Evolutionary conservation across 2,797 vertebrate genomes (phyloP), one percentile per base, ranked within the genome.

Genomic region (Silurus aristotelis): DNA sequence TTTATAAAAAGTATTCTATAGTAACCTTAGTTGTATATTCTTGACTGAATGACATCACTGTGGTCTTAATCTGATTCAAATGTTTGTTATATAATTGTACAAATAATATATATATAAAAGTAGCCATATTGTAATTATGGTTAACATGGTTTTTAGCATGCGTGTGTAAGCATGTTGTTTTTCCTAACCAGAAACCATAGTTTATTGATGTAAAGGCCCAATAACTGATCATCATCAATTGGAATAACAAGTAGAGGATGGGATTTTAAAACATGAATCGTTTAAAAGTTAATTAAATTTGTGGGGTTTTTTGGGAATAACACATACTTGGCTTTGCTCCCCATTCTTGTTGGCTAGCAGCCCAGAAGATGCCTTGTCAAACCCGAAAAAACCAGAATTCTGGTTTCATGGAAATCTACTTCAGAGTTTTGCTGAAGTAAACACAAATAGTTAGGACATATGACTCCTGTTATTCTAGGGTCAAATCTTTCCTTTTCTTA

Each of bases 281-380:
- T 81, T 76, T 58, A 15, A 27, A 85, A 60, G 25, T 60, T 83
- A 63, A 38, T 63, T 27, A 48, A 27, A 79, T 64, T 43, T 43
- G 27, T 56, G 38, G n/a, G 19, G 63, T 72, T 7, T 80, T 79
- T 75, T 82, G 61, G 52, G 27, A 83, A 80, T 75, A 87, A 83
- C 76, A 75, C 67, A 48, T 31, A 63, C 71, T 83, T 83, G 80
- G 81, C 73, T 31, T 75, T 43, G 27, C 15, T 75, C 31, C 60
- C 15, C 15, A 10, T 67, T 84, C 66, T 43, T 3, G 0, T 81
- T 84, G 82, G 82, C 82, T 38, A 31, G 61, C 68, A 48, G 82
- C 61, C 82, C 31, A 46, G 82, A 67, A 81, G 63, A 80, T 66
- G 58, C 60, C 25, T 73, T 22, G 46, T 48, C 61, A 43, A 77